These are phyloP conservation scores for Lepidurus packardi DNA, from an alignment of 1,140 invertebrate genomes.

Conservation along the genomic window DNA sequence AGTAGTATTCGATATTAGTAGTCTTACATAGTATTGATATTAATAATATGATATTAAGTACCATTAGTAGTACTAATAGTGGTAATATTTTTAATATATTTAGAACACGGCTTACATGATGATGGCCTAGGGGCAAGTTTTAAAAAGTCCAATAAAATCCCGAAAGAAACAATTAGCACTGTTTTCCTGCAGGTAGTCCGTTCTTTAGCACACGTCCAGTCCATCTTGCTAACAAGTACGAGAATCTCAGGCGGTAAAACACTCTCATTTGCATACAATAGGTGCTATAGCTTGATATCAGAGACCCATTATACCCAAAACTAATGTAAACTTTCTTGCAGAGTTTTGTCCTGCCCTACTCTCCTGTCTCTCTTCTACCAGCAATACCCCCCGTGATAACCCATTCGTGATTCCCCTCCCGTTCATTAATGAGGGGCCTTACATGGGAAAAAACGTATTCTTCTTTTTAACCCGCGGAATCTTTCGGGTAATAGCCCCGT, in stretches of 20 bases:
- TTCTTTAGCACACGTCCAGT: background rate
- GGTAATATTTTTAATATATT: too few relatives aligned
- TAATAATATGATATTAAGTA: too few relatives aligned
- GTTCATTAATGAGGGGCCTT: slow-evolving; percentile 10
- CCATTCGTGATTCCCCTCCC: background rate
- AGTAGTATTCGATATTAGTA: too few relatives aligned
- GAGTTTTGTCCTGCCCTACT: background rate
- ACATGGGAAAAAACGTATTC: background rate
- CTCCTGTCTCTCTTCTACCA: background rate
- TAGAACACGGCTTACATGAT: background rate
- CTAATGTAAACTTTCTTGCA: background rate
- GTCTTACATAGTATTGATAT: too few relatives aligned
- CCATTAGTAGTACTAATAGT: too few relatives aligned
- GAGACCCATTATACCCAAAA: slow-evolving; percentile 8
- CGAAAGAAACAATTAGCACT: slow-evolving; percentile 10
- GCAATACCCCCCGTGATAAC: background rate
- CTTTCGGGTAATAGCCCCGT: background rate
- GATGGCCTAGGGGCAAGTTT: background rate
- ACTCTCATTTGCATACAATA: slow-evolving; percentile 21
- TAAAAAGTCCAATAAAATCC: background rate
- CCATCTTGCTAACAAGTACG: slow-evolving; percentile 14
- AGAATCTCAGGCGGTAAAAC: background rate
- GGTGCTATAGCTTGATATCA: slow-evolving; percentile 2
- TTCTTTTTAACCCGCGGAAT: slow-evolving; percentile 19
- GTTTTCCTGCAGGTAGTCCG: background rate